Base-by-base conservation (phyloP, 1,140 invertebrate genomes). In the Diabrotica virgifera region DNA sequence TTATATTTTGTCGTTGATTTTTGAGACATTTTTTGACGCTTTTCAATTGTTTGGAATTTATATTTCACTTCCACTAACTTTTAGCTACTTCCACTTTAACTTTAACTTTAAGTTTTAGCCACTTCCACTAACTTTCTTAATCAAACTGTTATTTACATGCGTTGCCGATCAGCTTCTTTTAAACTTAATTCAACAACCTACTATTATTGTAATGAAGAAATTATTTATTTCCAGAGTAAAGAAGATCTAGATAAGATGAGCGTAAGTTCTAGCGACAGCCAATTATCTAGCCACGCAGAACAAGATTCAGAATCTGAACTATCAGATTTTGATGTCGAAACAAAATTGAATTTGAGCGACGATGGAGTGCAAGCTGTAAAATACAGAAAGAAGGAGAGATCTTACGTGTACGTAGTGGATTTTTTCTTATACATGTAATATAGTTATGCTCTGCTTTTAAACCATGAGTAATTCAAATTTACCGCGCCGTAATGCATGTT, bases 231-330 rank as follows among this genome's bases (percentile, higher is more conserved):
- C 35, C 51, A 74, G 69, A 46, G 54, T 6, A 77, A 74, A 70
- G 77, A 78, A 54, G 76, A 78, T 37, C 70, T 70, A 59, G 78
- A 79, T 72, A 73, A 66, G 65, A 68, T 79, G 68, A 79, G 78
- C 55, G 66, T 78, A 14, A 78, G 77, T 60, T 78, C 77, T 36
- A 79, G 78, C 62, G 77, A 79, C 63, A 78, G 77, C 69, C 78
- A 79, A 60, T 58, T 79, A 14, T 79, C 78, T 0, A 76, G 67
- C 59, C 71, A 77, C 65, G 56, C 69, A 9, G 77, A 79, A 62
- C 66, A 63, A n/a, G 75, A 77, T 59, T 60, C 65, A 6, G 73
- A 77, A 56, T 65, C 56, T 52, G 68, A 71, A 58, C 71, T 65
- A 51, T 69, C 67, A 52, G 71, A 73, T 64, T 73, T 72, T 61